Base-by-base conservation (phyloP, 2,797 vertebrate genomes). In the Phataginus tricuspis region DNA sequence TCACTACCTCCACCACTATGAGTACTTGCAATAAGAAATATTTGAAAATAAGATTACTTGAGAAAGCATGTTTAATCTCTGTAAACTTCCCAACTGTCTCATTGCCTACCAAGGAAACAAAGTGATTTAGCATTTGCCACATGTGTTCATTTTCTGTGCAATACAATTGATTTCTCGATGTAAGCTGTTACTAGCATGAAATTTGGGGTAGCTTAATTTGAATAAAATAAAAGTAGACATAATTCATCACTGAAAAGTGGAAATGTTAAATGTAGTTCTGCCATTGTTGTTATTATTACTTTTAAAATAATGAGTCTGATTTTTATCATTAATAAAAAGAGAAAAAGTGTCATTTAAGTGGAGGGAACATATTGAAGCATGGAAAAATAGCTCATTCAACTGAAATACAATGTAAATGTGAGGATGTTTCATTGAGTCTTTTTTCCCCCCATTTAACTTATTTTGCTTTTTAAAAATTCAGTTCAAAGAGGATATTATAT, bases 81-180 rank as follows among this genome's bases (percentile, higher is more conserved):
- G 97, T 78, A 97, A 19, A 75, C 97, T 97, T 90, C 96, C 91
- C 71, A 97, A 37, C 86, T 98, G 96, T 74, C 96, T 98, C 96
- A 98, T 97, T 71, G 92, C 98, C 97, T 98, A 37, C 85, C 39
- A 97, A 97, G 82, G 63, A 96, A 90, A 88, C 85, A 83, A 84
- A 78, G 51, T 83, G 6, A 29, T 39, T 97, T 95, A 93, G 45
- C 82, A 7, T 94, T 96, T 86, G 34, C 61, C 34, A 61, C 55
- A 69, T 31, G 25, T 29, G 5, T 68, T 87, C 19, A 21, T 74
- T 97, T 78, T 86, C 14, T 86, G 66, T 53, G 45, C 39, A 27
- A 86, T 31, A 72, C 39, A 75, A 18, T 9, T 88, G 34, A 88
- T 78, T 92, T 96, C 51, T 92, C 25, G 29, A 59, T 10, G 39